phyloP scores from a whole-genome alignment of 2,113 vertebrate species.

The Ctenomys sociabilis region DNA sequence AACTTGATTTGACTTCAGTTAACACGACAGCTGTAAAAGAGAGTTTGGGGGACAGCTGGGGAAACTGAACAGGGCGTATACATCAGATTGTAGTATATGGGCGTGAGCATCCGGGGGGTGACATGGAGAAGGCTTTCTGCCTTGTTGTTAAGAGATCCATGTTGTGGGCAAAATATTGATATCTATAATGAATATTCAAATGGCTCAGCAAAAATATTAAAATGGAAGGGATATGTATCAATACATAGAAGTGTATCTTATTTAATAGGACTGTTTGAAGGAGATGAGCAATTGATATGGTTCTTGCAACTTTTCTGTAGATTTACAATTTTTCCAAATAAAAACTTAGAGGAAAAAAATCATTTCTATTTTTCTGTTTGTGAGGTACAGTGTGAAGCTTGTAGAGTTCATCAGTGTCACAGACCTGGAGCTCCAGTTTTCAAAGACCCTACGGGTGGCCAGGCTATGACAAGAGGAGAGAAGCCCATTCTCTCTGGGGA shows the following conservation, averaged over 20 bases:
- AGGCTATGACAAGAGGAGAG: fast-evolving
- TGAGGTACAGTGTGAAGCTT: not conserved
- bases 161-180: not conserved
- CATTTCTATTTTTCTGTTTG: not conserved
- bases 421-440: not conserved
- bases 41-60: not conserved
- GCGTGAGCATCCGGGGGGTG: not conserved
- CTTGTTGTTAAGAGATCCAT: not conserved
- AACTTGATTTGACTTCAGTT: not conserved
- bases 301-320: not conserved
- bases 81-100: not conserved
- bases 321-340: constrained; percentile 25
- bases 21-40: not conserved
- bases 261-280: not conserved
- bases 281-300: not conserved
- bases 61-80: not conserved
- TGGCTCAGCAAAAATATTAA: not conserved
- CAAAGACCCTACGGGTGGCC: not conserved
- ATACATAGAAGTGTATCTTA: not conserved
- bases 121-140: not conserved
- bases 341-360: not conserved
- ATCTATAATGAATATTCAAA: constrained; percentile 21
- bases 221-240: not conserved
- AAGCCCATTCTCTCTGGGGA: not conserved
- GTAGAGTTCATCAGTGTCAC: not conserved